These are phyloP conservation scores for Corythaeola cristata DNA, from an alignment of 2,113 vertebrate genomes.

Conservation along the genomic window DNA sequence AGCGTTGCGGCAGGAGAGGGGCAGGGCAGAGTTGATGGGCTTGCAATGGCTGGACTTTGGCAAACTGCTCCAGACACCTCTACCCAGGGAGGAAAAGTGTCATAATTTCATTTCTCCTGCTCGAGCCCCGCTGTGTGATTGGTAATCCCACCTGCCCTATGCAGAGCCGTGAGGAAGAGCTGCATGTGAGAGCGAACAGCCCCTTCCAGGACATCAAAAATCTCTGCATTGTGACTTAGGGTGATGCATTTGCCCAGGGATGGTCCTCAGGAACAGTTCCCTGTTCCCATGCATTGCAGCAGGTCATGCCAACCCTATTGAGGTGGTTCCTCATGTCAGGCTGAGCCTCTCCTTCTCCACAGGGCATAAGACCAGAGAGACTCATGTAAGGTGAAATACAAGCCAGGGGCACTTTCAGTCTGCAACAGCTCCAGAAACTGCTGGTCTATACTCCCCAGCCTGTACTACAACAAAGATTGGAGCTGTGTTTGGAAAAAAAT, in stretches of 20 bases:
- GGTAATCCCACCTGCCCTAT: neutral
- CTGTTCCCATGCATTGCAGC: neutral
- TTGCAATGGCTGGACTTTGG: fast-evolving
- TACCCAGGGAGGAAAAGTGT: neutral
- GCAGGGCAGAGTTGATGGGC: neutral
- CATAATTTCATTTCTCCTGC: neutral
- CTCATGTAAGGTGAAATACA: neutral
- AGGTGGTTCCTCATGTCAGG: neutral
- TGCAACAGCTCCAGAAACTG: neutral
- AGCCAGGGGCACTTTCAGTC: neutral
- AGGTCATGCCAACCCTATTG: neutral
- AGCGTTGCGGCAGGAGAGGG: neutral
- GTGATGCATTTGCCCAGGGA: neutral
- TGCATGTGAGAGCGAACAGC: neutral
- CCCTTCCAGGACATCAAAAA: neutral
- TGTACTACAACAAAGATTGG: fast-evolving
- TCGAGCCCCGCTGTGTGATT: neutral
- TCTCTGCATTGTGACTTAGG: neutral
- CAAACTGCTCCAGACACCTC: neutral
- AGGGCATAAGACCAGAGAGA: neutral
- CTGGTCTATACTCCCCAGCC: neutral
- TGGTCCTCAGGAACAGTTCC: neutral
- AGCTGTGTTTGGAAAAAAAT: neutral
- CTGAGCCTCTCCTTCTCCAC: neutral
- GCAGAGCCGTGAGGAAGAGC: neutral